phyloP scores from a whole-genome alignment of 1,140 invertebrate species.

The Nasonia giraulti region DNA sequence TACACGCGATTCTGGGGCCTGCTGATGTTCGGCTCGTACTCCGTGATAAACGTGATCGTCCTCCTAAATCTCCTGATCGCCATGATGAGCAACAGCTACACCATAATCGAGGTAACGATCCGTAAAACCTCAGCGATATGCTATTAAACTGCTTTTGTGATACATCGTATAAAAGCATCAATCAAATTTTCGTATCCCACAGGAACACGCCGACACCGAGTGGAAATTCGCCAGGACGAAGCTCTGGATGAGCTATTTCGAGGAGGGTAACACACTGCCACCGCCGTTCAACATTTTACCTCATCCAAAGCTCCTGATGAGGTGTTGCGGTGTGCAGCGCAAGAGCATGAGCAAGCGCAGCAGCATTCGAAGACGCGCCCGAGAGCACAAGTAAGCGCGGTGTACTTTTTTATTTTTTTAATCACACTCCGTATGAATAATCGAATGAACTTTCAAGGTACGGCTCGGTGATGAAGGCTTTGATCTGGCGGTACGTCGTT shows the following conservation, averaged over 20 bases:
- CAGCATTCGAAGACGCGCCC: slow-evolving; percentile 74
- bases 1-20: slow-evolving; percentile 88
- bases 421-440: neutral
- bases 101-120: slow-evolving; percentile 81
- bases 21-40: slow-evolving; percentile 88
- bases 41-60: slow-evolving; percentile 90
- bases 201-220: slow-evolving; percentile 90
- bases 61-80: slow-evolving; percentile 90
- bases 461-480: slow-evolving; percentile 85
- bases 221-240: slow-evolving; percentile 94
- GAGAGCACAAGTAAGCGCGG: slow-evolving; percentile 66
- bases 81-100: slow-evolving; percentile 94
- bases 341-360: slow-evolving; percentile 78
- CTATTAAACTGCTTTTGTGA: neutral
- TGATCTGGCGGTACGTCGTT: slow-evolving; percentile 90
- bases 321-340: slow-evolving; percentile 79
- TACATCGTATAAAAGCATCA: neutral
- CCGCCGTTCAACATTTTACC: slow-evolving; percentile 90
- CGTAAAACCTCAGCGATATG: neutral
- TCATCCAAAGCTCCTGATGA: slow-evolving; percentile 81
- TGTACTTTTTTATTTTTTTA: neutral
- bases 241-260: slow-evolving; percentile 94
- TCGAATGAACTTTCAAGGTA: slow-evolving; percentile 73
- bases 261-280: slow-evolving; percentile 88
- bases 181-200: neutral